A percentile compares a stretch with the other conserved stretches of the same genome.
These are phyloP conservation scores for Mesembrinibis cayennensis DNA, from an alignment of 2,113 vertebrate species.

Conservation along the genomic window DNA sequence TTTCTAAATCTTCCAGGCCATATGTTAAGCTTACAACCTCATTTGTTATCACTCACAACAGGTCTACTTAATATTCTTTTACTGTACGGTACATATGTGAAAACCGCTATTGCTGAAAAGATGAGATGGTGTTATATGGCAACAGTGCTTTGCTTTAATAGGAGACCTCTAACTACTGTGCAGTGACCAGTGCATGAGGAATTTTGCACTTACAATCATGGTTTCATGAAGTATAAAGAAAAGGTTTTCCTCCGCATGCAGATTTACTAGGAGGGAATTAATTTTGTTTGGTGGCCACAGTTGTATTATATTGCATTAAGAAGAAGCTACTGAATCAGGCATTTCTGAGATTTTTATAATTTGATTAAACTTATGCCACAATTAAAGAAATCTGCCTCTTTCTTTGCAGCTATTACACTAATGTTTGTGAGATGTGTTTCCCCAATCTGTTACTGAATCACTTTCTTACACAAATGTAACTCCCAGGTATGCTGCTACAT, in stretches of 20 bases:
- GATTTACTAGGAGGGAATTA: neutral
- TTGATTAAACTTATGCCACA: neutral
- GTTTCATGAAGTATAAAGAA: neutral
- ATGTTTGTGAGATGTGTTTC: neutral
- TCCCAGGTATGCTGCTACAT: neutral
- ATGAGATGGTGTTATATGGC: neutral
- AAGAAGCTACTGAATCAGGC: neutral
- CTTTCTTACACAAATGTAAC: neutral
- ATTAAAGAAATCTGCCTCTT: slow-evolving; percentile 4
- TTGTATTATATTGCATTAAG: neutral
- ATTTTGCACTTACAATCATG: neutral
- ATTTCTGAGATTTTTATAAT: neutral
- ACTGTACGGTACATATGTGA: neutral
- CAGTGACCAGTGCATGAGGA: neutral
- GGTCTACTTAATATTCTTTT: neutral
- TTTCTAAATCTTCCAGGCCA: neutral
- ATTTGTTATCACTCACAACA: neutral
- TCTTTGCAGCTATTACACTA: neutral
- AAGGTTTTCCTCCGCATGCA: neutral
- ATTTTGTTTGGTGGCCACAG: neutral
- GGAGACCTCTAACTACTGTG: neutral
- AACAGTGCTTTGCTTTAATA: neutral
- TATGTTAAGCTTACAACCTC: neutral
- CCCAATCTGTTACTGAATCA: neutral
- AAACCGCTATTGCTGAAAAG: neutral